phyloP scores from a whole-genome alignment of 2,797 vertebrate species.

The Atherinosoma microstoma region DNA sequence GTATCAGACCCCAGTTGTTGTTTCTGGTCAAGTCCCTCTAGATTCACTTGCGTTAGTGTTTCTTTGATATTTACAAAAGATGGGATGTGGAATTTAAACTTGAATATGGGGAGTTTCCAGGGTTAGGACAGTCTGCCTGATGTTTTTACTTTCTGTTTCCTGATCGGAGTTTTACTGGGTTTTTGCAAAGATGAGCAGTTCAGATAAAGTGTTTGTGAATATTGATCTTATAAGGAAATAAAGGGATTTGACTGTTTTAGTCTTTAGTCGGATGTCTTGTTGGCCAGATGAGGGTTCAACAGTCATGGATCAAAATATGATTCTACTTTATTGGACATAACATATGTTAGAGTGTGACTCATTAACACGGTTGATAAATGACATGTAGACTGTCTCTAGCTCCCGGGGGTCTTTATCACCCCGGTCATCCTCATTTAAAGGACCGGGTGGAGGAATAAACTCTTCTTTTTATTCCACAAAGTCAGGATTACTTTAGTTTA shows the following conservation, averaged over 20 bases:
- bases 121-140: accelerated
- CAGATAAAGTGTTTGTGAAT: no score
- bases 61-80: neutral
- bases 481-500: neutral
- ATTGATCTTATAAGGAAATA: no score
- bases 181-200: neutral
- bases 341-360: neutral
- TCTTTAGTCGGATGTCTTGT: no score
- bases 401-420: neutral
- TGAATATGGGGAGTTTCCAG: neutral
- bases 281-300: no score
- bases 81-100: neutral
- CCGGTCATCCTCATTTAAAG: no score
- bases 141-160: neutral
- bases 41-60: neutral
- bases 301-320: no score
- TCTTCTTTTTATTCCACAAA: no score
- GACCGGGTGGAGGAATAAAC: no score
- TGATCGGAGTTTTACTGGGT: neutral
- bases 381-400: neutral
- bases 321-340: neutral
- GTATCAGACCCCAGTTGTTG: neutral
- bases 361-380: neutral
- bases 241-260: neutral
- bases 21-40: neutral